A percentile compares a stretch with the other conserved stretches of the same genome.
Conservation (phyloP, 2,888 invertebrate species). For the Patella depressa region DNA sequence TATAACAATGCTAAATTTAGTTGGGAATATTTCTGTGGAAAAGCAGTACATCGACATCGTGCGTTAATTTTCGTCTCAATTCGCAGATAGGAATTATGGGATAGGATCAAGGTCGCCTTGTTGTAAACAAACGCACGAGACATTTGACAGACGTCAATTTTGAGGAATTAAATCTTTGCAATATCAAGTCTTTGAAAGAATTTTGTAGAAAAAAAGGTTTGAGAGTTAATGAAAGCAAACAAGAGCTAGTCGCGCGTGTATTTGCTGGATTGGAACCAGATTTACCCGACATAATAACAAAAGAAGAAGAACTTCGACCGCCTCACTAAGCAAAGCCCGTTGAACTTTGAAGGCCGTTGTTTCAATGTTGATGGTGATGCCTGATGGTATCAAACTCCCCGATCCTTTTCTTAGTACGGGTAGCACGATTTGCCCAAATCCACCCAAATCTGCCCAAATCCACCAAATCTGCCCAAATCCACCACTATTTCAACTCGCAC, state of each 20-base stretch:
- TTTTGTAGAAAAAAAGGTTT: background rate
- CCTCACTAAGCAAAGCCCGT: too few relatives aligned
- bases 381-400: too few relatives aligned
- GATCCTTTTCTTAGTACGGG: too few relatives aligned
- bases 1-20: too few relatives aligned
- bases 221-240: background rate
- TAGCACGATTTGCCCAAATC: too few relatives aligned
- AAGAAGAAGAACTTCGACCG: background rate
- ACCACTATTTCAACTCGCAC: too few relatives aligned
- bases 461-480: too few relatives aligned
- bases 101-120: background rate
- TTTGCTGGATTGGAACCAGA: background rate
- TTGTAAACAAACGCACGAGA: background rate
- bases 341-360: too few relatives aligned
- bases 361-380: too few relatives aligned
- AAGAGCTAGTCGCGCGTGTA: background rate
- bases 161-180: background rate
- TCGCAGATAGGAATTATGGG: constrained; percentile 10
- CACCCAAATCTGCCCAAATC: too few relatives aligned
- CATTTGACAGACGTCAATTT: background rate
- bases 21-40: too few relatives aligned
- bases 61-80: background rate
- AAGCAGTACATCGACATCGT: too few relatives aligned
- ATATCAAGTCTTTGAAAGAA: background rate
- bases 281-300: background rate